phyloP scores from a whole-genome alignment of 2,797 vertebrate genomes.

The Yasuhikotakia modesta region DNA sequence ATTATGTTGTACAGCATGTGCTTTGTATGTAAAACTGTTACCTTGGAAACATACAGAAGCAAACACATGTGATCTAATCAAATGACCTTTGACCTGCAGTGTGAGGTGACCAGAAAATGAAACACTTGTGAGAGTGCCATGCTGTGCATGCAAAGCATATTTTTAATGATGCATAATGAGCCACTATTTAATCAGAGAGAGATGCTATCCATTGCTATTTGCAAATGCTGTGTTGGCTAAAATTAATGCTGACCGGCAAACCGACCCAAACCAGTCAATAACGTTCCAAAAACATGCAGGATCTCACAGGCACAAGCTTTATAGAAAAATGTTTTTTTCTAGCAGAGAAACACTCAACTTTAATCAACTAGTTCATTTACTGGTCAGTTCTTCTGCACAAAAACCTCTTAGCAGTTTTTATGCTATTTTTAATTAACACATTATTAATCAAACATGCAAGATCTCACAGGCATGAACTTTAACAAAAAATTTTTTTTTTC shows the following conservation, averaged over 20 bases:
- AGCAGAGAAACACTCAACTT: background rate
- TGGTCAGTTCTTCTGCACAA: background rate
- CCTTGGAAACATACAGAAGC: background rate
- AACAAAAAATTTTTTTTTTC: background rate
- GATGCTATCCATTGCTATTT: constrained; percentile 25
- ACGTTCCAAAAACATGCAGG: constrained; percentile 20
- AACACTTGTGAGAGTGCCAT: constrained; percentile 12
- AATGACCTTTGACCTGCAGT: constrained; percentile 22
- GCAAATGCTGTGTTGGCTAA: constrained; percentile 39
- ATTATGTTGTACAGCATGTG: background rate
- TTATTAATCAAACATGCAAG: constrained; percentile 39
- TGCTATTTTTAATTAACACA: constrained; percentile 16
- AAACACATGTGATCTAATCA: background rate
- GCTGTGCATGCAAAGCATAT: constrained; percentile 37
- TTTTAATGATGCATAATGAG: constrained; percentile 43
- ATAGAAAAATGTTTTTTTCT: background rate
- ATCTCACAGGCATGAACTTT: background rate
- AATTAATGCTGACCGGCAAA: constrained; percentile 37
- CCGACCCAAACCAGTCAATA: constrained; percentile 29
- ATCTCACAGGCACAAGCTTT: constrained; percentile 2
- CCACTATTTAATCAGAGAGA: constrained; percentile 28
- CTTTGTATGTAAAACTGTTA: background rate
- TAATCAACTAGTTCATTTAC: background rate
- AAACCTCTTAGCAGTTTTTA: background rate
- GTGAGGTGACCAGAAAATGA: constrained; percentile 15